Evolutionary conservation across 2,113 vertebrate species (phyloP).

Genomic region (Chrysemys picta): DNA sequence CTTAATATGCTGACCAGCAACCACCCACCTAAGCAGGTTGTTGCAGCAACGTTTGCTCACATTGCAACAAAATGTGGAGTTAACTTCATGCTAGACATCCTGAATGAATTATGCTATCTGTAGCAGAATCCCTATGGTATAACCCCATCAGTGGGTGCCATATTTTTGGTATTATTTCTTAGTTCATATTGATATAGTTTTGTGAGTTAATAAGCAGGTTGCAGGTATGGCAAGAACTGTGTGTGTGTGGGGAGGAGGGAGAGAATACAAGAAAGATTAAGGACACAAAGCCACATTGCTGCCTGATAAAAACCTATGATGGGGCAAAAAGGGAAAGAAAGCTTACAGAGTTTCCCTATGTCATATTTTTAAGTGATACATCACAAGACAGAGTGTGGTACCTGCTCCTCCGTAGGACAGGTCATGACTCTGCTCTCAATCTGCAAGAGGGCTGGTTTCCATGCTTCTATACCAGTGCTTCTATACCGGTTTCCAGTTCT

Average conservation of each 20-base stretch:
- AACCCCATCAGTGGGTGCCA: not conserved
- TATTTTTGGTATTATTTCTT: conserved; percentile 15
- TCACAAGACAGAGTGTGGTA: not conserved
- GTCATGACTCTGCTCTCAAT: not conserved
- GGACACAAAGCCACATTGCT: rapidly evolving
- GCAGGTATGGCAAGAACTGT: not conserved
- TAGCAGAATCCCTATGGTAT: not conserved
- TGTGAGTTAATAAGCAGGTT: not conserved
- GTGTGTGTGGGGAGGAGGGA: not conserved
- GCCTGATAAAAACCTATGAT: not conserved
- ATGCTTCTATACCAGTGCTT: not conserved
- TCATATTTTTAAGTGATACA: not conserved
- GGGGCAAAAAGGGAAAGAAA: not conserved
- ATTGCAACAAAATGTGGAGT: not conserved
- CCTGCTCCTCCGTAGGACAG: not conserved
- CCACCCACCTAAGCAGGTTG: not conserved
- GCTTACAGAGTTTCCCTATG: not conserved
- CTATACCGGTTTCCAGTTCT: not conserved
- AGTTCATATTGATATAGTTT: not conserved
- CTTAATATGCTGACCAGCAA: not conserved
- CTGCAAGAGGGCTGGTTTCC: not conserved
- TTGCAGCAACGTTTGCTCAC: not conserved
- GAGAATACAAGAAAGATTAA: not conserved
- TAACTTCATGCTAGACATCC: not conserved
- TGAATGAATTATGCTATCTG: not conserved